These are phyloP conservation scores for Halisarca cf. caerulea DNA, from an alignment of 37 sponge, comb jelly and placozoan species.

Conservation along the genomic window DNA sequence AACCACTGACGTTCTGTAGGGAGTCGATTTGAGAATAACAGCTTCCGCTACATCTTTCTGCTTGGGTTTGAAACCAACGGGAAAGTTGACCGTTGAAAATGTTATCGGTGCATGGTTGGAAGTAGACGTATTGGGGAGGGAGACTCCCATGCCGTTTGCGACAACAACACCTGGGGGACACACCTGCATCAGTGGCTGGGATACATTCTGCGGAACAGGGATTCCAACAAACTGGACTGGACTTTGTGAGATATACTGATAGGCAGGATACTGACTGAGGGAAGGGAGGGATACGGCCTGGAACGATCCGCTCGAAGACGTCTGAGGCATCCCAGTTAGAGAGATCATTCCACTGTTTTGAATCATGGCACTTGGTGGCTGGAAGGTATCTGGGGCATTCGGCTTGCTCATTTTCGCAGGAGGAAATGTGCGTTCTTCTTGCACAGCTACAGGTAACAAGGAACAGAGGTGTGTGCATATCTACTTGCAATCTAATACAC, in stretches of 20 bases:
- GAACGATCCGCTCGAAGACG: background rate
- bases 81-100: background rate
- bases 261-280: background rate
- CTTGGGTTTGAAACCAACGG: background rate
- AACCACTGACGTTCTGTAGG: background rate
- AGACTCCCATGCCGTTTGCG: background rate
- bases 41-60: background rate
- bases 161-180: background rate
- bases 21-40: background rate
- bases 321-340: background rate
- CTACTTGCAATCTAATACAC: no score
- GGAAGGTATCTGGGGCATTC: background rate
- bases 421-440: conserved; percentile 78
- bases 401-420: conserved; percentile 18
- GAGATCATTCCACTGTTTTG: background rate
- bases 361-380: background rate
- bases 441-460: conserved; percentile 75
- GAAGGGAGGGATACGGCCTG: conserved; percentile 8
- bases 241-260: background rate
- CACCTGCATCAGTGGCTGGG: background rate
- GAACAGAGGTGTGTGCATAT: no score
- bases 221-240: conserved; percentile 24
- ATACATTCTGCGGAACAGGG: background rate
- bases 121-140: background rate
- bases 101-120: background rate